These are phyloP conservation scores for Danio tinwini DNA, from an alignment of 2,797 vertebrate genomes.

Conservation along the genomic window DNA sequence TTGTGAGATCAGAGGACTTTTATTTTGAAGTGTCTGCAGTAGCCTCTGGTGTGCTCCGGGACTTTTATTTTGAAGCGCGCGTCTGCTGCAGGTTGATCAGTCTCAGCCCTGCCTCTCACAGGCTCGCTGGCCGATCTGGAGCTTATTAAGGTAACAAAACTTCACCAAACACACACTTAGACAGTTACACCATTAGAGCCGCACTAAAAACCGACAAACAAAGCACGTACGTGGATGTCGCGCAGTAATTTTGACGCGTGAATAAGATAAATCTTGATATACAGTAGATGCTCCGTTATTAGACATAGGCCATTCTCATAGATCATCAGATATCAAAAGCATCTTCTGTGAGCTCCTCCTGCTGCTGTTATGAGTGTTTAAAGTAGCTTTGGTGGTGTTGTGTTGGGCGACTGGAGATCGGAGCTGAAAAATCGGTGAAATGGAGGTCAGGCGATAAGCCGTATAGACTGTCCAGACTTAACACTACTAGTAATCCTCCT, in stretches of 20 bases:
- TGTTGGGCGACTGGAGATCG: slow-evolving; percentile 1
- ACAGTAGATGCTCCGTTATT: not conserved
- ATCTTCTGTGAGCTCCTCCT: not conserved
- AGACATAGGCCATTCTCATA: slow-evolving; percentile 25
- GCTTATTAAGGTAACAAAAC: slow-evolving; percentile 50
- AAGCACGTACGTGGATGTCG: not conserved
- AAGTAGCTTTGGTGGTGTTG: not conserved
- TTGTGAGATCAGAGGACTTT: not conserved
- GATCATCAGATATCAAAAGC: not conserved
- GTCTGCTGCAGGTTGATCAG: slow-evolving; percentile 24
- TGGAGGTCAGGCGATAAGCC: slow-evolving; percentile 38
- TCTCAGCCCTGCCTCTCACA: slow-evolving; percentile 32
- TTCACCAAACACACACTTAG: not conserved
- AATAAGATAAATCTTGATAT: not conserved
- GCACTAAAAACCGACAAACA: accelerated
- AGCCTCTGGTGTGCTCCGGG: not conserved
- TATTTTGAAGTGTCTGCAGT: slow-evolving; percentile 28
- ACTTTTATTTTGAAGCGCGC: slow-evolving; percentile 57
- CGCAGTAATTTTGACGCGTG: not conserved
- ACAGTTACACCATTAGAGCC: not conserved
- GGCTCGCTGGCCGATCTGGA: slow-evolving; percentile 34
- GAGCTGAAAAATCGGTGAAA: slow-evolving; percentile 24
- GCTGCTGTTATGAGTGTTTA: not conserved
- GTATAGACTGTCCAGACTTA: slow-evolving; percentile 23
- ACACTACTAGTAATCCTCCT: slow-evolving; percentile 26